Conservation (phyloP, 2,888 invertebrate species). For the Temnothorax rugatulus region DNA sequence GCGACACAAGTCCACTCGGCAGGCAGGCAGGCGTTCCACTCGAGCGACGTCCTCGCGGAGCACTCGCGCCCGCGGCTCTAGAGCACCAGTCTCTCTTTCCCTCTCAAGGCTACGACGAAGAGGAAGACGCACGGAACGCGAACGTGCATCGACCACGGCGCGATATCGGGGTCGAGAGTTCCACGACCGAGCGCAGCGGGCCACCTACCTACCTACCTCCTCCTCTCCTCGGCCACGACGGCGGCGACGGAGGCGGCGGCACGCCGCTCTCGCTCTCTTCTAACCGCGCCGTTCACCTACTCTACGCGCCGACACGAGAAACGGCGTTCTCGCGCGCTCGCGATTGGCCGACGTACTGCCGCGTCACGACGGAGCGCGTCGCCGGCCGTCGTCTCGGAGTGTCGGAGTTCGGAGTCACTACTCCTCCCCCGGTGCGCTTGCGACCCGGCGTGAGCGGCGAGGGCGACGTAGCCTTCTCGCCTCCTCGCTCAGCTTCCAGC, state of each 20-base stretch:
- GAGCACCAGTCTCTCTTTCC: neutral
- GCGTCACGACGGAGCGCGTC: slow-evolving; percentile 60
- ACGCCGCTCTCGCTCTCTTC: slow-evolving; percentile 40
- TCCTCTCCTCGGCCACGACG: slow-evolving; percentile 35
- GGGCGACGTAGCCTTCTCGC: neutral
- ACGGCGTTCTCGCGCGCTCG: slow-evolving; percentile 68
- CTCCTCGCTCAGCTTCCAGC: slow-evolving; percentile 7
- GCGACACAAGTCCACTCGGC: neutral
- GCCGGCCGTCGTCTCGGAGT: slow-evolving; percentile 47
- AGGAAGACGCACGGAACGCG: slow-evolving; percentile 42
- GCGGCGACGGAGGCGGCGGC: neutral
- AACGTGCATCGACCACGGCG: slow-evolving; percentile 53
- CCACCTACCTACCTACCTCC: slow-evolving; percentile 46
- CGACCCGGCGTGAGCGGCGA: slow-evolving; percentile 10
- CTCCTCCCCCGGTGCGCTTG: slow-evolving; percentile 22
- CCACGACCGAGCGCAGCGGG: slow-evolving; percentile 64
- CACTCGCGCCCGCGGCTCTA: no score
- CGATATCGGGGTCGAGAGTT: slow-evolving; percentile 66
- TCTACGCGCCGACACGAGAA: slow-evolving; percentile 23
- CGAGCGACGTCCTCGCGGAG: slow-evolving; percentile 23
- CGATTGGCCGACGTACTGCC: slow-evolving; percentile 67
- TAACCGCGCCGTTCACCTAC: slow-evolving; percentile 36
- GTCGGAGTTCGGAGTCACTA: neutral
- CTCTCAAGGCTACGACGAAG: slow-evolving; percentile 37
- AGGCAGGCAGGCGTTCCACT: neutral